These are phyloP conservation scores for Deladenus siricidicola DNA, from an alignment of 2,888 invertebrate species.

Conservation along the genomic window DNA sequence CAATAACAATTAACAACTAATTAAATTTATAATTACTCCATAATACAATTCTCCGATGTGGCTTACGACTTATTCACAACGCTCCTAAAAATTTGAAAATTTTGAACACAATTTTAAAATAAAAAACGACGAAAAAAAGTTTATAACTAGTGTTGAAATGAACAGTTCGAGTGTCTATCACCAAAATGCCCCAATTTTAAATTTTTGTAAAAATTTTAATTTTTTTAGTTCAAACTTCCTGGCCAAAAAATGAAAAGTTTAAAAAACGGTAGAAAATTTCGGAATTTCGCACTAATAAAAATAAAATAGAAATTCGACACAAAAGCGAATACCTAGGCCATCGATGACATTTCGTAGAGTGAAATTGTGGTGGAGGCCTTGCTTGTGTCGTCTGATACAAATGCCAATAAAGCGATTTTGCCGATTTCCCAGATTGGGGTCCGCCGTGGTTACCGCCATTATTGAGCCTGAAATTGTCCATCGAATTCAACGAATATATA, in stretches of 20 bases:
- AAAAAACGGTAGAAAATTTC: conserved; percentile 5
- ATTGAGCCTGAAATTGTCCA: conserved; percentile 39
- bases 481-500: too few species aligned
- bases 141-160: too few species aligned
- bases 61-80: too few species aligned
- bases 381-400: conserved; percentile 75
- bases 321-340: conserved; percentile 69
- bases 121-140: not conserved
- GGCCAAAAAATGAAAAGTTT: conserved; percentile 1
- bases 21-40: not conserved
- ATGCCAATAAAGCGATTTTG: conserved; percentile 80
- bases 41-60: too few species aligned
- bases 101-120: too few species aligned
- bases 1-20: not conserved
- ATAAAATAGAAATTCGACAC: too few species aligned
- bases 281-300: too few species aligned
- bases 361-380: conserved; percentile 76
- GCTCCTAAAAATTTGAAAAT: too few species aligned
- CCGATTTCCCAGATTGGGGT: conserved; percentile 38
- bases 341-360: conserved; percentile 86
- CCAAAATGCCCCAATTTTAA: too few species aligned
- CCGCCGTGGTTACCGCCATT: conserved; percentile 49
- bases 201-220: too few species aligned
- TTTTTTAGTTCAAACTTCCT: not conserved
- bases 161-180: too few species aligned